A percentile compares a stretch with the other conserved stretches of the same genome.
Evolutionary conservation across 1,140 invertebrate genomes (phyloP).

Genomic region (Zaprionus capensis): DNA sequence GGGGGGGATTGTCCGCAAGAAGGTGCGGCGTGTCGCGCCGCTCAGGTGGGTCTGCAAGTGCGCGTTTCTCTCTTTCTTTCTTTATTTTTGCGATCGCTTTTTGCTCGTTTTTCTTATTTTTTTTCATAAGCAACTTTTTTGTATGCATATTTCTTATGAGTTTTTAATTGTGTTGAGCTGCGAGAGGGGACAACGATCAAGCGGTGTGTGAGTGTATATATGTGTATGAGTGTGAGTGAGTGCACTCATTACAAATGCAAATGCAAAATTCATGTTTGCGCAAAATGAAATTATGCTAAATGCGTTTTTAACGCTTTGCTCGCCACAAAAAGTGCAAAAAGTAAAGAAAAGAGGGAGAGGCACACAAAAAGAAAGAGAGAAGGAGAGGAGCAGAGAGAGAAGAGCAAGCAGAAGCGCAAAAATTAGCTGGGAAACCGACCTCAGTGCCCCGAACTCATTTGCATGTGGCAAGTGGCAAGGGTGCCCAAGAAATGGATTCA

Average conservation of each 20-base stretch:
- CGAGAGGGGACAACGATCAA: background rate
- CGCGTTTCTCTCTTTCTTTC: slow-evolving; percentile 10
- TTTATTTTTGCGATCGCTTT: slow-evolving; percentile 1
- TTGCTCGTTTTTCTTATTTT: slow-evolving; percentile 27
- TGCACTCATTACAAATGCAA: slow-evolving; percentile 64
- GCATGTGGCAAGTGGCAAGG: slow-evolving; percentile 47
- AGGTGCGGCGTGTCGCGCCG: slow-evolving; percentile 31
- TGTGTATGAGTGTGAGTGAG: background rate
- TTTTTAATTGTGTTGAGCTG: slow-evolving; percentile 62
- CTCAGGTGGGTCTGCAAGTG: slow-evolving; percentile 22
- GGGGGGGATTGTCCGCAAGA: background rate
- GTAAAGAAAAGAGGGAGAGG: background rate
- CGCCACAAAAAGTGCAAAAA: slow-evolving; percentile 28
- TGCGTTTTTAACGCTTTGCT: slow-evolving; percentile 52
- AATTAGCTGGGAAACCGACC: slow-evolving; percentile 25
- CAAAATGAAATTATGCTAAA: slow-evolving; percentile 62
- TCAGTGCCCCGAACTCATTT: slow-evolving; percentile 23
- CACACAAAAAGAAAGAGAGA: background rate
- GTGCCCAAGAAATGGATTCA: slow-evolving; percentile 31
- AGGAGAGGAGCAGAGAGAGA: background rate
- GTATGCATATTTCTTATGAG: slow-evolving; percentile 54
- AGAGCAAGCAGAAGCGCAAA: background rate
- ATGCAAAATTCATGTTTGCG: slow-evolving; percentile 67
- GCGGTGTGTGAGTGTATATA: background rate
- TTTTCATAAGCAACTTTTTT: slow-evolving; percentile 19